Evolutionary conservation across 2,113 vertebrate species (phyloP), one percentile per base, ranked within the genome.

Genomic region (Eira barbara): DNA sequence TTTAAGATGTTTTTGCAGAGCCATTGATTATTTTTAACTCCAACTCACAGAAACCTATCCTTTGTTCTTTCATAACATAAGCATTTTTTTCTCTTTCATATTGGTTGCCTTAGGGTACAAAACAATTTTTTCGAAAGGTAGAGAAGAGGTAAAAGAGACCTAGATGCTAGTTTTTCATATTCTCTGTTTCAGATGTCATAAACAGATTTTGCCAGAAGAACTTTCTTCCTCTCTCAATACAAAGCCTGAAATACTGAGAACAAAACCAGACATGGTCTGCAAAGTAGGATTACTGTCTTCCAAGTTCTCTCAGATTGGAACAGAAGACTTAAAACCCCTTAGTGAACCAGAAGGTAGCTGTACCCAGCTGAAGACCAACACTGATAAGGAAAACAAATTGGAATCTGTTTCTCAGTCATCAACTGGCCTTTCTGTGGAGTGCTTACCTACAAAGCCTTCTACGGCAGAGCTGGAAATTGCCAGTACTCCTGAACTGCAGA

Each of bases 181-280:
- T 7, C 0, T 96, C 36, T 98, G 81, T 98, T 99, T 94, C 98
- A 99, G 99, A 96, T 98, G 98, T 0, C 98, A 98, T 2, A 98
- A 98, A 61, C 98, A 98, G 83, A 98, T 98, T 97, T 97, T 98
- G 95, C 98, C 98, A 0, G 99, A 98, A 98, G 97, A 97, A 95
- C 97, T 98, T 97, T 98, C 98, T 88, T 98, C 98, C 45, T 98
- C 98, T 98, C 97, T 98, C 67, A 98, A 92, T 89, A 92, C 95
- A 93, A 98, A 97, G 92, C 52, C 98, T 39, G 98, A 99, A 95
- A 94, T 97, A 67, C 3, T 97, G 81, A 98, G 96, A 94, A 98
- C 98, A 94, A 98, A 98, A 39, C 23, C 97, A 74, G 96, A 87
- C 0, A 94, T 94, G 92, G 95, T 98, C 76, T 98, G 98, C 36